Conservation (phyloP, 1,140 invertebrate genomes). For the Pseudomyrmex flavicornis region DNA sequence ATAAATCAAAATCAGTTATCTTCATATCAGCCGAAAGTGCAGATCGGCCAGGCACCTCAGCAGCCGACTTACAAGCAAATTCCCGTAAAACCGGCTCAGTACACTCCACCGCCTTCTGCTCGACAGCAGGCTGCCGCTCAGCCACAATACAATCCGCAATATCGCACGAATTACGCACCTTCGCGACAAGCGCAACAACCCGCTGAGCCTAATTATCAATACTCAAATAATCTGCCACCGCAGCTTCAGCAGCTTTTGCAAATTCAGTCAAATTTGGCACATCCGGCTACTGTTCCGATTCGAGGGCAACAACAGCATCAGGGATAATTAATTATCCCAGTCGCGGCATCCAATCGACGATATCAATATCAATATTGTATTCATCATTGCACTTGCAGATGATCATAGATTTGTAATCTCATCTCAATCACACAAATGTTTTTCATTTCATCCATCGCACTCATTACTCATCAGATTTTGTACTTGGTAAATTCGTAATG, state of each 20-base stretch:
- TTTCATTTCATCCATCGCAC: conserved; percentile 20
- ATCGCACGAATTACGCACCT: conserved; percentile 38
- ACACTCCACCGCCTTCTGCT: conserved; percentile 47
- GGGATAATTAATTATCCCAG: conserved; percentile 13
- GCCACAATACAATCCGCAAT: conserved; percentile 42
- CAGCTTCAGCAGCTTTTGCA: conserved; percentile 68
- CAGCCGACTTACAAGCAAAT: conserved; percentile 75
- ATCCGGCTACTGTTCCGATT: conserved; percentile 35
- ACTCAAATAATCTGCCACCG: conserved; percentile 61
- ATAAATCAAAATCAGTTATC: conserved; percentile 42
- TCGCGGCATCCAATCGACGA: not conserved
- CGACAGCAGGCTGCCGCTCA: conserved; percentile 63
- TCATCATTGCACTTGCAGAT: not conserved
- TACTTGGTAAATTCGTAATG: not conserved
- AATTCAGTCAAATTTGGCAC: conserved; percentile 51
- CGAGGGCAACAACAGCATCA: conserved; percentile 22
- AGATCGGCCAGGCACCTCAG: conserved; percentile 62
- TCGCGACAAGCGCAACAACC: conserved; percentile 23
- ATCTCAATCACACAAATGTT: not conserved
- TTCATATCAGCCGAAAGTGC: conserved; percentile 73
- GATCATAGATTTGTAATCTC: not conserved
- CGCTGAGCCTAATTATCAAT: conserved; percentile 53
- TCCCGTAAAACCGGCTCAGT: conserved; percentile 51
- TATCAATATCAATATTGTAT: not conserved
- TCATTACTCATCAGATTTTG: conserved; percentile 26